Evolutionary conservation across 2,113 vertebrate genomes (phyloP).

Genomic region (Drymodes brunneopygia): DNA sequence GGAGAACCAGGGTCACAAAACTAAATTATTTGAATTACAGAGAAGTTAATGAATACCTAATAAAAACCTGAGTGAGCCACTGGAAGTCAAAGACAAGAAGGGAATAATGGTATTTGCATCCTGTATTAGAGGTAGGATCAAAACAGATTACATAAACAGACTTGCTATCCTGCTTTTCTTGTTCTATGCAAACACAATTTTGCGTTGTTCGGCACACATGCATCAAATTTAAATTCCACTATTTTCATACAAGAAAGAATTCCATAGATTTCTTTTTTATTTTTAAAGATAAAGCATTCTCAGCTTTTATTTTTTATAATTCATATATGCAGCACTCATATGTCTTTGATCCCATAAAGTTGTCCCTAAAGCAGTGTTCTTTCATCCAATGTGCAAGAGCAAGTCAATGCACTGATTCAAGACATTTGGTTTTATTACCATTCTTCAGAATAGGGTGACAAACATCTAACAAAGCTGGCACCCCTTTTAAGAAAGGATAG

Average conservation of each 20-base stretch:
- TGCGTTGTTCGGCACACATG: neutral
- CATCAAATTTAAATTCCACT: neutral
- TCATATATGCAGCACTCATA: neutral
- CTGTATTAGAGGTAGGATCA: neutral
- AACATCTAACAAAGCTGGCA: neutral
- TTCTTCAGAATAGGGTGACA: neutral
- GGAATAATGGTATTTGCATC: neutral
- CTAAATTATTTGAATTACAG: neutral
- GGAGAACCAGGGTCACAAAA: neutral
- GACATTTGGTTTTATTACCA: neutral
- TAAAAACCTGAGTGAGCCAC: neutral
- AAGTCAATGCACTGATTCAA: neutral
- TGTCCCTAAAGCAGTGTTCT: neutral
- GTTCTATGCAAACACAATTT: neutral
- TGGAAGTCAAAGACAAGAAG: neutral
- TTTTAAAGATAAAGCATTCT: neutral
- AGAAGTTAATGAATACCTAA: neutral
- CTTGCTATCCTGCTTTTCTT: neutral
- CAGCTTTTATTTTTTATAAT: neutral
- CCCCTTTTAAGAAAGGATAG: neutral
- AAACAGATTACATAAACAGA: neutral
- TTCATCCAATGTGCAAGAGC: neutral
- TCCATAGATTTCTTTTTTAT: rapidly evolving
- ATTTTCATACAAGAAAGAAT: neutral
- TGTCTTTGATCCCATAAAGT: neutral